Evolutionary conservation across 2,113 vertebrate species (phyloP).

Genomic region (Catharus fuscescens): DNA sequence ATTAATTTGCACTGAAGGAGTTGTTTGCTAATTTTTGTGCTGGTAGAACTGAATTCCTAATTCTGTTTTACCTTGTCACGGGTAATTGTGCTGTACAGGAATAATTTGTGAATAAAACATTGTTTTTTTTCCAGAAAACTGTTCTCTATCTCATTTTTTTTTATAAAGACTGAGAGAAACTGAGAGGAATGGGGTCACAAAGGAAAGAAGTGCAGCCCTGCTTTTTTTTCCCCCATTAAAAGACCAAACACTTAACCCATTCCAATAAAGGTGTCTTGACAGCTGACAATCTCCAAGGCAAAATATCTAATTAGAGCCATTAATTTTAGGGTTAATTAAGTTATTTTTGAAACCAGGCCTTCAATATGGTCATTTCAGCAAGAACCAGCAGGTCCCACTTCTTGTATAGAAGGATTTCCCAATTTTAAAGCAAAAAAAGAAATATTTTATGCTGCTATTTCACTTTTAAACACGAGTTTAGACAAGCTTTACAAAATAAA

Average conservation of each 20-base stretch:
- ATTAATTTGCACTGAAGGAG: constrained; percentile 22
- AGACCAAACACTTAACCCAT: background rate
- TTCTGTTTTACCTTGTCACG: background rate
- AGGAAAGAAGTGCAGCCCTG: background rate
- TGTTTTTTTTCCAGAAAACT: constrained; percentile 59
- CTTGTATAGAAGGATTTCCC: background rate
- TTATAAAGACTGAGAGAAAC: background rate
- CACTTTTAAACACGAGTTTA: background rate
- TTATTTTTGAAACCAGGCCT: background rate
- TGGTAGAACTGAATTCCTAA: background rate
- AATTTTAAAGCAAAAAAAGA: background rate
- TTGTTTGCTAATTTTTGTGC: constrained; percentile 24
- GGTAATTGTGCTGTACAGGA: background rate
- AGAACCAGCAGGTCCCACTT: background rate
- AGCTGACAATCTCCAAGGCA: background rate
- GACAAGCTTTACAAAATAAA: background rate
- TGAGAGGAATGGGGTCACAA: background rate
- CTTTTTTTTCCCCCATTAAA: background rate
- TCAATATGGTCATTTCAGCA: background rate
- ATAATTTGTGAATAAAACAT: constrained; percentile 73
- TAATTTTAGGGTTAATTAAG: background rate
- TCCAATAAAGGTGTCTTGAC: accelerated
- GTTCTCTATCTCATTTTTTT: background rate
- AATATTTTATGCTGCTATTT: background rate
- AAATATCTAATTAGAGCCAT: accelerated